These are phyloP conservation scores for Myotis myotis DNA, from an alignment of 2,797 vertebrate genomes.

Conservation along the genomic window DNA sequence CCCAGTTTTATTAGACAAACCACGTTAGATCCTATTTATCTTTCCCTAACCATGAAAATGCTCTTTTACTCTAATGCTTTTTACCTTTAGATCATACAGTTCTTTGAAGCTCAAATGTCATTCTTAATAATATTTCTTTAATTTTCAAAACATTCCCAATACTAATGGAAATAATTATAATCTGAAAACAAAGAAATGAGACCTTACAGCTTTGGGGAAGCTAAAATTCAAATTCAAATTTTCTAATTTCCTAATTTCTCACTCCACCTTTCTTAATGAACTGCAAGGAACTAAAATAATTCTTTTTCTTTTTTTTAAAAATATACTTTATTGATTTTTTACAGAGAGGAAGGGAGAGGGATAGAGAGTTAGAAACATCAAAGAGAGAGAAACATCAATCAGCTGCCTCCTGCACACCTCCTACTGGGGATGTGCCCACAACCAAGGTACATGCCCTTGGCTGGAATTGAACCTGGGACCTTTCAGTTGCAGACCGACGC, in stretches of 20 bases:
- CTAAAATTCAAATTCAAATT: background rate
- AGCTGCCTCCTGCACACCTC: too few relatives aligned
- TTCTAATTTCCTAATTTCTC: background rate
- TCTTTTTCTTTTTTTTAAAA: too few relatives aligned
- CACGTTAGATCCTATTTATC: background rate
- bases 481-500: too few relatives aligned
- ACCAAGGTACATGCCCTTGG: too few relatives aligned
- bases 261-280: background rate
- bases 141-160: background rate
- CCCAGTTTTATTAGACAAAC: constrained; percentile 14
- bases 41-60: constrained; percentile 5
- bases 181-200: background rate
- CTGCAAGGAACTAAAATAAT: background rate
- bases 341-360: too few relatives aligned
- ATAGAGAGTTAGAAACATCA: too few relatives aligned
- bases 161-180: constrained; percentile 22
- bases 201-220: background rate
- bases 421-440: too few relatives aligned
- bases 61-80: constrained; percentile 6
- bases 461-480: too few relatives aligned
- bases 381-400: too few relatives aligned
- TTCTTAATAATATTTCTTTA: constrained; percentile 28
- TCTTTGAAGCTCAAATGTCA: background rate
- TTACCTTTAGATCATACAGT: background rate
- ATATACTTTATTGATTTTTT: too few relatives aligned